Evolutionary conservation across 2,113 vertebrate genomes (phyloP).

Genomic region (Uropsilus gracilis): DNA sequence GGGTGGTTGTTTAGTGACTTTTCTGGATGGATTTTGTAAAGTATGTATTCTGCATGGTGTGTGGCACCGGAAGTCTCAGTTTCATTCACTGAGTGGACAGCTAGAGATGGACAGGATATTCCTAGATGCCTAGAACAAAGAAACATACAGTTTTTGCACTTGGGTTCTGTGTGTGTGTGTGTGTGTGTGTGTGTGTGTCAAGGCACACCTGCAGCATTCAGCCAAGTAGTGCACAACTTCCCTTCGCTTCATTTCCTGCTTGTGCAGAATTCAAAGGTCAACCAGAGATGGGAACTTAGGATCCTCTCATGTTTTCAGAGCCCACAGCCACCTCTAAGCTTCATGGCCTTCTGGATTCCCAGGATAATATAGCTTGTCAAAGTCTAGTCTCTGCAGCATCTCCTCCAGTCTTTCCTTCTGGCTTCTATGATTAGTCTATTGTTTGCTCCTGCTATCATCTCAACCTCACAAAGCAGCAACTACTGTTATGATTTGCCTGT

Average conservation of each 20-base stretch:
- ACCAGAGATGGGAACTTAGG: not conserved
- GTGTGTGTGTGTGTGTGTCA: not conserved
- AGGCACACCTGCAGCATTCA: not conserved
- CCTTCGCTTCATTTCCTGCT: not conserved
- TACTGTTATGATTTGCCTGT: not conserved
- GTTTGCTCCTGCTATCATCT: not conserved
- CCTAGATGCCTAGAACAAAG: not conserved
- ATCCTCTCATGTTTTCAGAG: not conserved
- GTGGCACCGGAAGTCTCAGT: not conserved
- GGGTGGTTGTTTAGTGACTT: not conserved
- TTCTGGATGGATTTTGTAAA: constrained; percentile 1
- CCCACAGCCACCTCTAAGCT: not conserved
- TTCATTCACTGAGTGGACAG: not conserved
- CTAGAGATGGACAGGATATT: not conserved
- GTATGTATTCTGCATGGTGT: not conserved
- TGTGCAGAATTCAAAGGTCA: not conserved
- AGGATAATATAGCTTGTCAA: not conserved
- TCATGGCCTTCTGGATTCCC: not conserved
- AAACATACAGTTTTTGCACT: not conserved
- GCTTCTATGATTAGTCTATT: not conserved
- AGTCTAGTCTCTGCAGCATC: not conserved
- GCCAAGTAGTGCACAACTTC: not conserved
- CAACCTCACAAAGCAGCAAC: not conserved
- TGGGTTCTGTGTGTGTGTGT: not conserved
- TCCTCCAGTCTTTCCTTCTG: not conserved